These are phyloP conservation scores for Sesia bembeciformis DNA, from an alignment of 2,888 invertebrate genomes.

Conservation along the genomic window DNA sequence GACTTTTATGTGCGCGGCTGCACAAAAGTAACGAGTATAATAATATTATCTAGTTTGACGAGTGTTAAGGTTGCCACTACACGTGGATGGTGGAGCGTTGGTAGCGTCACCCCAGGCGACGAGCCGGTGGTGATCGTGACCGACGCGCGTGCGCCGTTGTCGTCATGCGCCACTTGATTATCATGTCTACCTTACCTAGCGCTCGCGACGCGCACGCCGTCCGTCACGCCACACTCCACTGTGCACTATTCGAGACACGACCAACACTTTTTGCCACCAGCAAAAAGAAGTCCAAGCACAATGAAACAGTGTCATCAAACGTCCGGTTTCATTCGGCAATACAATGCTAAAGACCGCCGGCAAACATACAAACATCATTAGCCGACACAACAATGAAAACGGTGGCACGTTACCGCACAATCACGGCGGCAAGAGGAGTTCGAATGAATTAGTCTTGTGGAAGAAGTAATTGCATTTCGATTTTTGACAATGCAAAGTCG, in stretches of 20 bases:
- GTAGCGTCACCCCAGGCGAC: conserved; percentile 41
- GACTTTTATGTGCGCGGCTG: conserved; percentile 8
- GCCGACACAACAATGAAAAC: conserved; percentile 10
- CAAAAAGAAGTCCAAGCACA: background rate
- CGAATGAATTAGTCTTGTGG: conserved; percentile 10
- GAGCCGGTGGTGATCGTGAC: conserved; percentile 39
- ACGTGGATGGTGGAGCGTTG: conserved; percentile 21
- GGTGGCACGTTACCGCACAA: conserved; percentile 12
- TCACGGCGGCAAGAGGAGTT: conserved; percentile 13
- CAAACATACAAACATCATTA: conserved; percentile 2
- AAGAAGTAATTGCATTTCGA: conserved; percentile 9
- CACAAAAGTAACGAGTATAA: conserved; percentile 24
- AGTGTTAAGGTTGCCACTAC: conserved; percentile 25
- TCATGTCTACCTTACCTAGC: conserved; percentile 36
- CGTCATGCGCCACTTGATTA: conserved; percentile 67
- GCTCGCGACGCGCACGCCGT: background rate
- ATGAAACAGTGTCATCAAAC: background rate
- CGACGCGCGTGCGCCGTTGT: conserved; percentile 51
- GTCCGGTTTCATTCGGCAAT: background rate
- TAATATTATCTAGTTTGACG: conserved; percentile 43
- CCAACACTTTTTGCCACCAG: background rate
- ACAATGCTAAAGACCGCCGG: background rate
- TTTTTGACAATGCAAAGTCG: conserved; percentile 13
- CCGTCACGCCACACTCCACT: conserved; percentile 28
- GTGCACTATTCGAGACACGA: conserved; percentile 2